These are phyloP conservation scores for Lucifuga dentata DNA, from an alignment of 2,113 vertebrate genomes.

Conservation along the genomic window DNA sequence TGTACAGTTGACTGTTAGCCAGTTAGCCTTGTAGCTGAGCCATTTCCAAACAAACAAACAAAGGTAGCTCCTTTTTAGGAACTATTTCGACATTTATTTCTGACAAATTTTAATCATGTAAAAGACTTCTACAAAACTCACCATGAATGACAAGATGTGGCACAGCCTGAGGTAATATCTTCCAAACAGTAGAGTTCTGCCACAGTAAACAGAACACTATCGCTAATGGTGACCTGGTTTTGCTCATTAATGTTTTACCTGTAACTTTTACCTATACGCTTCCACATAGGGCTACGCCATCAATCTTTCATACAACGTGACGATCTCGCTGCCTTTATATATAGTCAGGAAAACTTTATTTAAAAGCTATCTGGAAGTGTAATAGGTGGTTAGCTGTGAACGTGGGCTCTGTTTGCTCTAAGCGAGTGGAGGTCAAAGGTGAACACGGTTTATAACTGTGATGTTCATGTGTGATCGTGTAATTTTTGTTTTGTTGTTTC, in stretches of 20 bases:
- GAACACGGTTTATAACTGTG: neutral
- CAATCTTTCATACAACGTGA: conserved; percentile 54
- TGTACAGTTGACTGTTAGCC: too few species aligned
- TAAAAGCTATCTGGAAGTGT: conserved; percentile 23
- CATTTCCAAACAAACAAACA: too few species aligned
- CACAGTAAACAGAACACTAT: conserved; percentile 43
- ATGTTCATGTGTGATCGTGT: neutral
- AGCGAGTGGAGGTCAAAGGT: neutral
- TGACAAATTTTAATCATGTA: too few species aligned
- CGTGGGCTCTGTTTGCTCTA: neutral
- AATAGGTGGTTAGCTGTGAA: conserved; percentile 27
- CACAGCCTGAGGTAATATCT: too few species aligned
- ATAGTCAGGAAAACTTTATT: conserved; percentile 22
- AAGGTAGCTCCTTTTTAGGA: too few species aligned
- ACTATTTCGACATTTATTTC: too few species aligned
- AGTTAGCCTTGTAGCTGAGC: too few species aligned
- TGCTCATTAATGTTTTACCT: conserved; percentile 64
- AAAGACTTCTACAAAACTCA: too few species aligned
- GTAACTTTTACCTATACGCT: conserved; percentile 46
- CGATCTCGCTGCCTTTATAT: conserved; percentile 40
- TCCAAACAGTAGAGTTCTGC: too few species aligned
- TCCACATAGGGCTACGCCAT: conserved; percentile 47
- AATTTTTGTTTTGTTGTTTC: neutral
- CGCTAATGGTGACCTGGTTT: conserved; percentile 51
- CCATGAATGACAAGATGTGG: too few species aligned